Base-by-base conservation (phyloP, 2,797 vertebrate species). In the Liparis tanakae region DNA sequence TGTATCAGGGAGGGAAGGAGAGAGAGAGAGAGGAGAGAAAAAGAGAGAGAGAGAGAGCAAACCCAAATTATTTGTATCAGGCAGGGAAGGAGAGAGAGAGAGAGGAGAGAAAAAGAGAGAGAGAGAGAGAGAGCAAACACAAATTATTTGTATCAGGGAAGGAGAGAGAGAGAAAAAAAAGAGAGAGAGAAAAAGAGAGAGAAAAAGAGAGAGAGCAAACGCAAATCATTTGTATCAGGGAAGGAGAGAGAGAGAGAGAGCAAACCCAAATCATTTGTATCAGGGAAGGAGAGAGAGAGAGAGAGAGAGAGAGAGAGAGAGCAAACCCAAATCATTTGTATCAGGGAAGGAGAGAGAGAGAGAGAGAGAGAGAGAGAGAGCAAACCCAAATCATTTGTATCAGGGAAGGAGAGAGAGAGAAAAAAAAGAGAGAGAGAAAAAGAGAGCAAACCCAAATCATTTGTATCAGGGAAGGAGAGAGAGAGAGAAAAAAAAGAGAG, bases 401-500 rank as follows among this genome's bases (percentile, higher is more conserved):
- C 25, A 30, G 25, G 25, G 25, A 44, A 6, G 12, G 14, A 43
- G 14, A 15, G 41, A 15, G 55, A 61, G 54, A 77, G 53, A 14
- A n/a, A n/a, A n/a, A n/a, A n/a, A n/a, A n/a, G n/a, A n/a, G n/a
- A n/a, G n/a, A n/a, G n/a, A n/a, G n/a, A n/a, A n/a, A n/a, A n/a
- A n/a, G n/a, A n/a, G n/a, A n/a, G n/a, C n/a, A 1, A 81, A 77
- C 8, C 48, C 37, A 83, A 82, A 88, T 85, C 75, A 83, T 73
- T 78, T 70, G 37, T 60, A 46, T 30, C 25, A 30, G 25, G 25
- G 25, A 44, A n/a, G n/a, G 14, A 39, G 14, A 43, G 14, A 15
- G 41, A 15, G 55, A 61, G 54, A 77, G 53, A 14, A 1, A 81
- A 77, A 73, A 44, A 6, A 39, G 14, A 43, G 14, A 15, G 41